Conservation (phyloP, 2,797 vertebrate species). For the Emys orbicularis region DNA sequence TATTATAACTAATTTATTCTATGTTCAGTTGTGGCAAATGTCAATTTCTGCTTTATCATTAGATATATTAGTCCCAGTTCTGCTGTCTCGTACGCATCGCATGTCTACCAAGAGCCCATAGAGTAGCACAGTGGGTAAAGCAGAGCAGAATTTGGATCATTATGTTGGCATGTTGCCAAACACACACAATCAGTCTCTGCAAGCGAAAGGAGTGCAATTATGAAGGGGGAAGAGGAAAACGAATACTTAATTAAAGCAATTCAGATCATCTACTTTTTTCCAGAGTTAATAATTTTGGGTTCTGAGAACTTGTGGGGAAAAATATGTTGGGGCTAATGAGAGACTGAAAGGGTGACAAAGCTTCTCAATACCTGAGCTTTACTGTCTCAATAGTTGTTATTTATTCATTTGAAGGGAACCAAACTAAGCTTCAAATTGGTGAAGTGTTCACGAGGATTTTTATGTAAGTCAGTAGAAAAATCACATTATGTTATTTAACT, state of each 20-base stretch:
- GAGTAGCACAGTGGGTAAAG: neutral
- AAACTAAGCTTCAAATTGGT: slow-evolving; percentile 41
- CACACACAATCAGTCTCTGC: slow-evolving; percentile 61
- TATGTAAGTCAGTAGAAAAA: neutral
- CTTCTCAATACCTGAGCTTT: slow-evolving; percentile 37
- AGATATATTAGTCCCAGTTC: neutral
- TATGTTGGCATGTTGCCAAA: slow-evolving; percentile 59
- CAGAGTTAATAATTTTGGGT: neutral
- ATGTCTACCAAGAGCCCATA: neutral
- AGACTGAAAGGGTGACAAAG: neutral
- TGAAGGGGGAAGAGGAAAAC: slow-evolving; percentile 24
- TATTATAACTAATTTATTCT: neutral
- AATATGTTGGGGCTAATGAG: neutral
- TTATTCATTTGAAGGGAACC: slow-evolving; percentile 55
- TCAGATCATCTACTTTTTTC: neutral
- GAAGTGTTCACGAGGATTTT: neutral
- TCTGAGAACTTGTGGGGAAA: neutral
- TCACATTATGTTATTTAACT: slow-evolving; percentile 17
- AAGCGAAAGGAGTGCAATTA: slow-evolving; percentile 64
- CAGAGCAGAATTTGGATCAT: slow-evolving; percentile 38
- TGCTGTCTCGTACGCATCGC: neutral
- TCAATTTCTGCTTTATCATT: neutral
- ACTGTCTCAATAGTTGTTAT: slow-evolving; percentile 38
- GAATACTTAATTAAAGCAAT: slow-evolving; percentile 37
- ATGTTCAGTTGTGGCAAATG: neutral